A percentile compares a stretch with the other conserved stretches of the same genome.
phyloP scores from a whole-genome alignment of 2,888 invertebrate species.

The Sthenelais limicola region DNA sequence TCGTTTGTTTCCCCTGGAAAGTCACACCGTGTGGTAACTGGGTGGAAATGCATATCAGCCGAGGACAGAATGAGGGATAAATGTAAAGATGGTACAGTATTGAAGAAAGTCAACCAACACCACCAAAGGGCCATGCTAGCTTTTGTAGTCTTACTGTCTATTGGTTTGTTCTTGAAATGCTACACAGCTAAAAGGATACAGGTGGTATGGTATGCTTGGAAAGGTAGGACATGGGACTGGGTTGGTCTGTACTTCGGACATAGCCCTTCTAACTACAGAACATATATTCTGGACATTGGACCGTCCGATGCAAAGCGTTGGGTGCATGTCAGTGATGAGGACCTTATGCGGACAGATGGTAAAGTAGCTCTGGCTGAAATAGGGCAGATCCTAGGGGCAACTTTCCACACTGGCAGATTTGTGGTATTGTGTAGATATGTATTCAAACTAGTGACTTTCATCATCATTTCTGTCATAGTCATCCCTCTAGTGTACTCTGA shows the following conservation, averaged over 20 bases:
- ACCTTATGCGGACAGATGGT: not conserved
- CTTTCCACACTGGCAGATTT: conserved; percentile 19
- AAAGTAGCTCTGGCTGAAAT: conserved; percentile 4
- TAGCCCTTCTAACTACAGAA: conserved; percentile 8
- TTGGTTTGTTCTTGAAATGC: not conserved
- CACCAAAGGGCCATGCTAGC: conserved; percentile 10
- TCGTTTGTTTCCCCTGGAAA: not conserved
- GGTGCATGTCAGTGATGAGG: conserved; percentile 33
- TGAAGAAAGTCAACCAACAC: not conserved
- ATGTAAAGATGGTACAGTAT: not conserved
- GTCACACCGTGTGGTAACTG: not conserved
- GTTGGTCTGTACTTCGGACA: conserved; percentile 16
- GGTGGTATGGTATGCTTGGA: conserved; percentile 17
- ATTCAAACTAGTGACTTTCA: not conserved
- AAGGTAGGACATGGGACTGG: conserved; percentile 20
- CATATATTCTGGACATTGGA: conserved; percentile 22
- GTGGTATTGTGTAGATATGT: conserved; percentile 10
- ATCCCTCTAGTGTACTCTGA: conserved; percentile 16
- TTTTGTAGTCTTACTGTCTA: not conserved
- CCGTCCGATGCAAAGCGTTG: conserved; percentile 23
- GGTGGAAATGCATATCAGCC: conserved; percentile 21
- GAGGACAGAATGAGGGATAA: not conserved
- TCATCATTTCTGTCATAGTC: not conserved
- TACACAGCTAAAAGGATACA: not conserved
- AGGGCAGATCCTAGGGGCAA: conserved; percentile 18